These are phyloP conservation scores for Pseudorhiza aurosa DNA, from an alignment of 30 jellyfish, hydroid and myxozoan genomes.

Conservation along the genomic window DNA sequence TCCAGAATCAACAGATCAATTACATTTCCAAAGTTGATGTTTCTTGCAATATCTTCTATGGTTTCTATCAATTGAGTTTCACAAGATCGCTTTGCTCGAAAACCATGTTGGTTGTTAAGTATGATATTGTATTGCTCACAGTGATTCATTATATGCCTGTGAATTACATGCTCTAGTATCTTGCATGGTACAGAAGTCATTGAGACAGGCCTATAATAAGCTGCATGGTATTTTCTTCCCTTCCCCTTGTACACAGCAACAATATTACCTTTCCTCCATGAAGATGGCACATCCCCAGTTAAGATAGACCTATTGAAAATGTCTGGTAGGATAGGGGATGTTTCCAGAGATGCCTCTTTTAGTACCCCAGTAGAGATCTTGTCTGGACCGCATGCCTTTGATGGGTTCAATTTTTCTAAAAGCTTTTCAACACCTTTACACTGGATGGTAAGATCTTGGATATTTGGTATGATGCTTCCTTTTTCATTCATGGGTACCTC, in stretches of 20 bases:
- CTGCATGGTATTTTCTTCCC: constrained; percentile 23
- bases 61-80: constrained; percentile 68
- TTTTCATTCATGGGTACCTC: constrained; percentile 25
- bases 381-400: constrained; percentile 55
- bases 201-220: constrained; percentile 35
- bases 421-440: constrained; percentile 52
- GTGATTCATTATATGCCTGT: constrained; percentile 34
- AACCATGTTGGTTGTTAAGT: constrained; percentile 41
- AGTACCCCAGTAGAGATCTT: constrained; percentile 48
- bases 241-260: constrained; percentile 48
- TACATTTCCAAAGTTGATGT: constrained; percentile 26
- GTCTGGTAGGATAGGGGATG: constrained; percentile 32
- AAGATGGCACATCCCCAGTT: constrained; percentile 50
- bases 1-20: constrained; percentile 49
- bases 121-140: constrained; percentile 19
- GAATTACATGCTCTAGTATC: constrained; percentile 44
- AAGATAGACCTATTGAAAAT: constrained; percentile 45
- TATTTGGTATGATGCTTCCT: constrained; percentile 12
- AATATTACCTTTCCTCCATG: constrained; percentile 55
- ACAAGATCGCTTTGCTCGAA: constrained; percentile 48
- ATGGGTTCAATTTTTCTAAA: constrained; percentile 31
- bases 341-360: constrained; percentile 28
- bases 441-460: constrained; percentile 43
- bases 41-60: constrained; percentile 14
- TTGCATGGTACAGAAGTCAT: constrained; percentile 55